Percentiles rank a stretch among this genome's conserved stretches.
Conservation (phyloP, 2,888 invertebrate species). For the Uropetala carovei region DNA sequence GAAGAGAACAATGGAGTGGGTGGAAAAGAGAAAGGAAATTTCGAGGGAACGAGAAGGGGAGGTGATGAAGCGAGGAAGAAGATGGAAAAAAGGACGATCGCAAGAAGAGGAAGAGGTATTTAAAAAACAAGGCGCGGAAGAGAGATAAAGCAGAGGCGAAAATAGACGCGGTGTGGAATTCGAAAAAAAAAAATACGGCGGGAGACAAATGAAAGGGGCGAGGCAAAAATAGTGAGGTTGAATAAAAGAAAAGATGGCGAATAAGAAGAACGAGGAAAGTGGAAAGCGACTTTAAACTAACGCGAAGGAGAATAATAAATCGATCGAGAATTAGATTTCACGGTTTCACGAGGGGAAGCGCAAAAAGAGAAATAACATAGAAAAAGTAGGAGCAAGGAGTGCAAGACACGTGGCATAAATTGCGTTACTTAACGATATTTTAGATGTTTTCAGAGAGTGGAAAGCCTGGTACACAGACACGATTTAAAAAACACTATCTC, state of each 20-base stretch:
- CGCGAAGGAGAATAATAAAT: not conserved
- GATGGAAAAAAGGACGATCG: not conserved
- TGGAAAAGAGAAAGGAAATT: not conserved
- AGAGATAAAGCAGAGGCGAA: not conserved
- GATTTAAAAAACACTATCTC: too few relatives aligned
- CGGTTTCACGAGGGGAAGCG: not conserved
- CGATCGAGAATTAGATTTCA: not conserved
- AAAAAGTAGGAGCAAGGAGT: not conserved
- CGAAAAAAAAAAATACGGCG: not conserved
- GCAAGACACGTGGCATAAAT: too few relatives aligned
- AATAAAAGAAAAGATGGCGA: not conserved
- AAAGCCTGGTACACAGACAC: too few relatives aligned
- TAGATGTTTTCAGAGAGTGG: too few relatives aligned
- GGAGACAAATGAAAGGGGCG: not conserved
- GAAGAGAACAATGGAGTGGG: too few relatives aligned
- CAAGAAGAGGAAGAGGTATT: not conserved
- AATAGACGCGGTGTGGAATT: not conserved
- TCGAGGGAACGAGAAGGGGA: not conserved
- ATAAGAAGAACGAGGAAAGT: not conserved
- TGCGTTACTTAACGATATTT: too few relatives aligned
- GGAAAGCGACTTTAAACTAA: not conserved
- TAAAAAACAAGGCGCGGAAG: too few relatives aligned
- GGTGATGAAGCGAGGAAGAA: not conserved
- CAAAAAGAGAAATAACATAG: not conserved
- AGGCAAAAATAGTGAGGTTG: constrained; percentile 18